These are phyloP conservation scores for Scaptomyza hsui DNA, from an alignment of 1,140 invertebrate species.

Conservation along the genomic window DNA sequence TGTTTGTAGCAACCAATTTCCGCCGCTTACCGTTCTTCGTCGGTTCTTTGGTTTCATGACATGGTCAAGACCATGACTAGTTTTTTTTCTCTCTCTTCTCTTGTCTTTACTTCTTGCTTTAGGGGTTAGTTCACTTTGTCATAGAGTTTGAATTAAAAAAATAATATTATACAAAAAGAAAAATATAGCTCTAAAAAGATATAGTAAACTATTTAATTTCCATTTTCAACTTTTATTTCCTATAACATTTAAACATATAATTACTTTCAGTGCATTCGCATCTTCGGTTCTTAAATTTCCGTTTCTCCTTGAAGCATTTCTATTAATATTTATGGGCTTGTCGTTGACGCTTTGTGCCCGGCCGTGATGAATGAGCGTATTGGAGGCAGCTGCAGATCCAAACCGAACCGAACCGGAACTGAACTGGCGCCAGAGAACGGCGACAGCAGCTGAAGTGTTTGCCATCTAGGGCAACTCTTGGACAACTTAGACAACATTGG, in stretches of 20 bases:
- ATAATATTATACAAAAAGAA: too few relatives aligned
- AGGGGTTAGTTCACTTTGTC: neutral
- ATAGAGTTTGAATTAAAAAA: neutral
- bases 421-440: constrained; percentile 59
- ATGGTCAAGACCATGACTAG: constrained; percentile 55
- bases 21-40: constrained; percentile 44
- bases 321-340: constrained; percentile 54
- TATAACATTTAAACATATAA: neutral
- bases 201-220: too few relatives aligned
- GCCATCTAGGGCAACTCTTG: constrained; percentile 63
- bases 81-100: constrained; percentile 22
- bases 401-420: constrained; percentile 16
- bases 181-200: too few relatives aligned
- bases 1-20: constrained; percentile 46
- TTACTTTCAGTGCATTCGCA: constrained; percentile 14
- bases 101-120: constrained; percentile 4
- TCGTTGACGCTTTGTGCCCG: constrained; percentile 37
- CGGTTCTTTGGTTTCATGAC: constrained; percentile 26
- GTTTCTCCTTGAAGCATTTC: constrained; percentile 16
- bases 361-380: constrained; percentile 47
- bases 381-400: constrained; percentile 54
- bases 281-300: constrained; percentile 7
- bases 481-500: constrained; percentile 20
- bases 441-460: constrained; percentile 57
- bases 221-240: too few relatives aligned